phyloP scores from a whole-genome alignment of 2,797 vertebrate genomes.

The Carcharodon carcharias region DNA sequence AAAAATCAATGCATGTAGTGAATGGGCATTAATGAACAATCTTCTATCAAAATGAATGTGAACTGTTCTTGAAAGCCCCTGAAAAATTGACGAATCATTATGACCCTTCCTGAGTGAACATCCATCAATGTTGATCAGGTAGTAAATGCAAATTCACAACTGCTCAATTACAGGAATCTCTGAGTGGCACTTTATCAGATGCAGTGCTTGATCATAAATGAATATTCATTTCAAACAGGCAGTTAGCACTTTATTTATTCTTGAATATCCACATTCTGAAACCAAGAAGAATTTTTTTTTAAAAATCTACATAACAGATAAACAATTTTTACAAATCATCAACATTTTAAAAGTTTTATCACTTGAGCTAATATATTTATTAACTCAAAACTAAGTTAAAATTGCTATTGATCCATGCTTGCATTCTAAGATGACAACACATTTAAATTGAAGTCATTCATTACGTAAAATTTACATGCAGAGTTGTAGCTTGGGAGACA shows the following conservation, averaged over 20 bases:
- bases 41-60: neutral
- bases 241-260: neutral
- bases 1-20: neutral
- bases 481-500: neutral
- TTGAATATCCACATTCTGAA: neutral
- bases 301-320: neutral
- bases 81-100: neutral
- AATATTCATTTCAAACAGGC: conserved; percentile 5
- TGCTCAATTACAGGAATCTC: neutral
- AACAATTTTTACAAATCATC: neutral
- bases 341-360: neutral
- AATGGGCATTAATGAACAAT: neutral
- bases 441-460: conserved; percentile 4
- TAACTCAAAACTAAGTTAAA: neutral
- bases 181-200: neutral
- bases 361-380: neutral
- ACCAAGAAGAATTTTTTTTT: neutral
- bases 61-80: neutral
- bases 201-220: neutral
- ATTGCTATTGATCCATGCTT: neutral
- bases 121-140: neutral
- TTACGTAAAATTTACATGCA: neutral
- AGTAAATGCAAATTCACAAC: neutral
- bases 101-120: neutral
- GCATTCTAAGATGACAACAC: neutral